These are phyloP conservation scores for Coptotermes formosanus DNA, from an alignment of 1,140 invertebrate species.

Conservation along the genomic window DNA sequence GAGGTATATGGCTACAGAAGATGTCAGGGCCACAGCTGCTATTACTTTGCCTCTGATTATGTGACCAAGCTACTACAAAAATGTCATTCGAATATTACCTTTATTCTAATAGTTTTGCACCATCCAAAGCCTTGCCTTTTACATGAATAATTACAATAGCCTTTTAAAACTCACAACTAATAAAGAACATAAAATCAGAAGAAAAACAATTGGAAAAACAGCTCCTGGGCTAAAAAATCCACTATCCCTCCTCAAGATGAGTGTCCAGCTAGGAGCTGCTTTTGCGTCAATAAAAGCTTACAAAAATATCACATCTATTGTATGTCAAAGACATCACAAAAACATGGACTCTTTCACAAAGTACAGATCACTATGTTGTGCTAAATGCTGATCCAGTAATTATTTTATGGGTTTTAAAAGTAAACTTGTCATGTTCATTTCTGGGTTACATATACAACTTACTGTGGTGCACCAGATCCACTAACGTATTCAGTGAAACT, in stretches of 20 bases:
- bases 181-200: neutral
- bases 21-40: too few relatives aligned
- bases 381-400: neutral
- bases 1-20: too few relatives aligned
- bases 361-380: neutral
- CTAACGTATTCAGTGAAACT: too few relatives aligned
- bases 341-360: neutral
- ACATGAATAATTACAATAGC: neutral
- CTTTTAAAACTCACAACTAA: neutral
- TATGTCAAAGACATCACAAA: neutral
- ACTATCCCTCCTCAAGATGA: constrained; percentile 25
- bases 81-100: neutral
- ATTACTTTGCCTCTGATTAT: too few relatives aligned
- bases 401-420: too few relatives aligned
- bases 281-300: constrained; percentile 8
- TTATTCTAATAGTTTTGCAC: neutral
- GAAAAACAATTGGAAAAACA: constrained; percentile 14
- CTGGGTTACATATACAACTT: too few relatives aligned
- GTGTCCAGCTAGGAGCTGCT: constrained; percentile 8
- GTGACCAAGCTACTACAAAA: neutral
- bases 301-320: constrained; percentile 18
- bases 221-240: constrained; percentile 23
- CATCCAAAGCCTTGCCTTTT: neutral
- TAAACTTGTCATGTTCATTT: too few relatives aligned
- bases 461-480: too few relatives aligned